Evolutionary conservation across 2,888 invertebrate genomes (phyloP).

Genomic region (Gordius sp.): DNA sequence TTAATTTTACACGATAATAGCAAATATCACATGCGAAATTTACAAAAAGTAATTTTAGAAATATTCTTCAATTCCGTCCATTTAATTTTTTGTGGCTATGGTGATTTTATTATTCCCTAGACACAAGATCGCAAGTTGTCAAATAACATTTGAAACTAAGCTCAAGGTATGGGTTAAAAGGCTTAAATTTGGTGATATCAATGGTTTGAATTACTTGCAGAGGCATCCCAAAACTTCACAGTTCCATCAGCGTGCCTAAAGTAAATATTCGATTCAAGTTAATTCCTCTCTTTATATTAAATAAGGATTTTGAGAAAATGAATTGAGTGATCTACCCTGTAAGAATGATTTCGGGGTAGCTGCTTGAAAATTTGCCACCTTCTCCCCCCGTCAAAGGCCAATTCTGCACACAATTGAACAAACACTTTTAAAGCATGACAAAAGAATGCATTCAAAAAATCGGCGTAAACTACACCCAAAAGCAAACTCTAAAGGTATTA

Average conservation of each 20-base stretch:
- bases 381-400: constrained; percentile 92
- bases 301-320: neutral
- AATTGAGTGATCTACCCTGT: constrained; percentile 46
- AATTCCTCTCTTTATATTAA: neutral
- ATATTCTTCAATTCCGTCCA: too few species aligned
- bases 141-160: too few species aligned
- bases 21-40: too few species aligned
- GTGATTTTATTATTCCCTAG: too few species aligned
- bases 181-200: too few species aligned
- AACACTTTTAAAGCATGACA: neutral
- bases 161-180: too few species aligned
- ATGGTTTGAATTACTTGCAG: too few species aligned
- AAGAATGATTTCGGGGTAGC: constrained; percentile 85
- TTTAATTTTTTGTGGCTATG: too few species aligned
- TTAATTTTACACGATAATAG: too few species aligned
- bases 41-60: too few species aligned
- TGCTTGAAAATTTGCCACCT: constrained; percentile 76
- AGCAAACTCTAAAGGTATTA: too few species aligned
- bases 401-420: constrained; percentile 32
- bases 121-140: too few species aligned
- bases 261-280: neutral
- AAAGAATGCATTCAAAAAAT: constrained; percentile 15
- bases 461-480: neutral
- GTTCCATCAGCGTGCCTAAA: constrained; percentile 81
- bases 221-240: constrained; percentile 94